Conservation (phyloP, 2,113 vertebrate species). For the Jaculus jaculus region DNA sequence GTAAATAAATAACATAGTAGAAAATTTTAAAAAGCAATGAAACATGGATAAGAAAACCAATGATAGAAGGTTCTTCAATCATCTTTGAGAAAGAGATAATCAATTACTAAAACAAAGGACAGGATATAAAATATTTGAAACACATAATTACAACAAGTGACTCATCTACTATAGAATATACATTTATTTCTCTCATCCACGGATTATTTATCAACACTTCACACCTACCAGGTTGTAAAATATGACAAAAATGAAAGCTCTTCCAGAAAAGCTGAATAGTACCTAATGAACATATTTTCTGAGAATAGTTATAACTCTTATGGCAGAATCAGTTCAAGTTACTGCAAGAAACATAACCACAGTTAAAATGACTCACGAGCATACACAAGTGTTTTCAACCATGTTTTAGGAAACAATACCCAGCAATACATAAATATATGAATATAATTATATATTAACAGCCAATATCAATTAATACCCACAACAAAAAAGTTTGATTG, state of each 20-base stretch:
- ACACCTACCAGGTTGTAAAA: slow-evolving; percentile 27
- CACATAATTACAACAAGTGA: slow-evolving; percentile 50
- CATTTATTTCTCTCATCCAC: slow-evolving; percentile 38
- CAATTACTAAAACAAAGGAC: slow-evolving; percentile 16
- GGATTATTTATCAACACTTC: slow-evolving; percentile 66
- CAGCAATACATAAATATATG: background rate
- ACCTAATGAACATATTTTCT: background rate
- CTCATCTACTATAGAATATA: slow-evolving; percentile 35
- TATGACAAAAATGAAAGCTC: slow-evolving; percentile 36
- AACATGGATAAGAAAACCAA: background rate
- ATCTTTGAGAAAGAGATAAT: background rate
- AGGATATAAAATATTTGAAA: slow-evolving; percentile 38
- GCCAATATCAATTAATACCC: background rate
- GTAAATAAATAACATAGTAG: too few relatives aligned
- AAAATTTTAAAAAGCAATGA: too few relatives aligned
- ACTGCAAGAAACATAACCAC: background rate
- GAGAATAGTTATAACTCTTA: background rate
- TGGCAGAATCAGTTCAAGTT: background rate
- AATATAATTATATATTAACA: background rate
- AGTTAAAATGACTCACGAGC: background rate
- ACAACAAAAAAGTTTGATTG: background rate
- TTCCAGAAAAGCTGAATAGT: slow-evolving; percentile 47
- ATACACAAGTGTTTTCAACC: background rate
- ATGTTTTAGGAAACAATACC: background rate
- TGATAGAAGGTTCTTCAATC: slow-evolving; percentile 7